Base-by-base conservation (phyloP, 2,113 vertebrate genomes). In the Chaetura pelagica region DNA sequence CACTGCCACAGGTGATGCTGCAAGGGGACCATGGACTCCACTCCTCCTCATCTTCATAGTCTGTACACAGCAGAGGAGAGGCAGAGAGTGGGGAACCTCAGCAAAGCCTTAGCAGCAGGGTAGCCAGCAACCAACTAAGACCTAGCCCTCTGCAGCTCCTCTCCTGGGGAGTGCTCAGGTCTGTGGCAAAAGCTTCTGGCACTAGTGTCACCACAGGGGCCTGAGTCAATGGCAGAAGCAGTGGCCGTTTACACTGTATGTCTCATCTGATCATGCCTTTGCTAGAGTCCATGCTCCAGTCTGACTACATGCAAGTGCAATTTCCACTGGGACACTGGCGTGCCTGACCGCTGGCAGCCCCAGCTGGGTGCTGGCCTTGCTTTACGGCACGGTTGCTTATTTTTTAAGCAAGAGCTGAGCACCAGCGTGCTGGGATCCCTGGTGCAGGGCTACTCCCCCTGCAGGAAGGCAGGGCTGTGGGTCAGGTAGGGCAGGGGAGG, bases 1-100 rank as follows among this genome's bases (percentile, higher is more conserved):
- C 98, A 2, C 97, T 97, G 89, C 99, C 98, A 86, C 99, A 99
- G 11, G 98, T 99, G 62, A 97, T 98, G 6, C 97, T 98, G 85
- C 99, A 99, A n/a, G 99, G 98, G 61, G 98, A 98, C 99, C 99
- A 99, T 1, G 97, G 76, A 18, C 98, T 99, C 99, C 99, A 99
- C 52, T 99, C 98, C 46, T 99, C 98, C 44, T 98, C 98, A 40
- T 97, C 98, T 92, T 98, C 98, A 35, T 97, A 97, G 97, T 99
- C 97, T 99, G 98, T 94, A 95, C 51, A 78, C 3, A 2, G 72
- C 88, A 89, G 87, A 74, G 58, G 81, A 93, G 55, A 93, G 48
- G 91, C 49, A 94, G 49, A 88, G 52, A 74, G 57, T 26, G 35
- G 54, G 32, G 16, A 22, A 49, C 8, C 15, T 58, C 59, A 69